Evolutionary conservation across 2,113 vertebrate species (phyloP).

Genomic region (Aramus guarauna): DNA sequence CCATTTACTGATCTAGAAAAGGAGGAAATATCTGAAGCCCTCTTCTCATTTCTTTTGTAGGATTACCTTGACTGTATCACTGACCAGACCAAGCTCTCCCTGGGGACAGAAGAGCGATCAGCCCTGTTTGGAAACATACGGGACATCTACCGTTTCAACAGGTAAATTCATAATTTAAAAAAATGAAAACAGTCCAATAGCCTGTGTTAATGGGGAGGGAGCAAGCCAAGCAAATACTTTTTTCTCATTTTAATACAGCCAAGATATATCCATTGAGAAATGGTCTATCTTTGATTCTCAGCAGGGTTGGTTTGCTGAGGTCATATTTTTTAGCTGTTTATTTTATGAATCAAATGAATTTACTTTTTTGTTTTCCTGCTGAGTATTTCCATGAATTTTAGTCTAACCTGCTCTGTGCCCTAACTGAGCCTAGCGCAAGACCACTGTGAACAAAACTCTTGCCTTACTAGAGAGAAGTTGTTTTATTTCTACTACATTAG

Average conservation of each 20-base stretch:
- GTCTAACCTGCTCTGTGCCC: background rate
- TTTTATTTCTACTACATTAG: background rate
- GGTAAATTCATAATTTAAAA: conserved; percentile 70
- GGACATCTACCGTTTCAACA: conserved; percentile 95
- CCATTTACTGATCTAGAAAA: conserved; percentile 16
- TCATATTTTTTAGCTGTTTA: background rate
- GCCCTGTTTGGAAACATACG: conserved; percentile 94
- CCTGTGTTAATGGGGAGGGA: background rate
- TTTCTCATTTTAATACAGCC: background rate
- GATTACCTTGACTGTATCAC: conserved; percentile 93
- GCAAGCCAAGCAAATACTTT: background rate
- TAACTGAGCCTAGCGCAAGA: background rate
- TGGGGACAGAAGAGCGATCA: conserved; percentile 87
- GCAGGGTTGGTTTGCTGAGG: background rate
- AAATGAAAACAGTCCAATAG: background rate
- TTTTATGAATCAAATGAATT: background rate
- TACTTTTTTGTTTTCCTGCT: background rate
- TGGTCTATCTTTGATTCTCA: background rate
- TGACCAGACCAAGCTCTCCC: conserved; percentile 84
- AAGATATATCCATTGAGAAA: background rate
- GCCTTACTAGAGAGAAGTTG: background rate
- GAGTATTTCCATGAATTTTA: background rate
- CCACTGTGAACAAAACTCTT: background rate
- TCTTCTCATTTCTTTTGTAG: conserved; percentile 72
- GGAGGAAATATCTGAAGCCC: conserved; percentile 19